phyloP scores from a whole-genome alignment of 2,113 vertebrate genomes.

The Sinocyclocheilus maitianheensis region DNA sequence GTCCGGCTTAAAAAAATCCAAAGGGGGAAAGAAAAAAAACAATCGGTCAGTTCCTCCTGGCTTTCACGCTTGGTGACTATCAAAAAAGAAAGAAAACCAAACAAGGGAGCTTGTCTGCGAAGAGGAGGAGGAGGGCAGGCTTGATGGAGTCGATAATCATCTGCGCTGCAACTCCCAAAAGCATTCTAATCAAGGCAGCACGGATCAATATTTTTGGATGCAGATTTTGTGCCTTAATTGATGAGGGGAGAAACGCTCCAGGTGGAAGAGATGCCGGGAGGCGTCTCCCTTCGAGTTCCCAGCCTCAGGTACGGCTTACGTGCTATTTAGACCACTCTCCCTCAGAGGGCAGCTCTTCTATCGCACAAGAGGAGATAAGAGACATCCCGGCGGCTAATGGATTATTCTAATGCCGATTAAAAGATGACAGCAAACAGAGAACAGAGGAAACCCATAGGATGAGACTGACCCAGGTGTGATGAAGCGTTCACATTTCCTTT shows the following conservation, averaged over 20 bases:
- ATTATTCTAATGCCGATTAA: slow-evolving; percentile 67
- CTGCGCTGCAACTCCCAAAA: slow-evolving; percentile 41
- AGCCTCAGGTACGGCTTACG: slow-evolving; percentile 75
- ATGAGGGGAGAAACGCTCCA: slow-evolving; percentile 57
- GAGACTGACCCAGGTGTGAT: slow-evolving; percentile 51
- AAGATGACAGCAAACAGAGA: slow-evolving; percentile 45
- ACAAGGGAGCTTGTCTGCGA: slow-evolving; percentile 23
- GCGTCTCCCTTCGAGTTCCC: slow-evolving; percentile 63
- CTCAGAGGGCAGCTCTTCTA: slow-evolving; percentile 69
- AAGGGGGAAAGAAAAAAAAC: not conserved
- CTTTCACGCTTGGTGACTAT: slow-evolving; percentile 28
- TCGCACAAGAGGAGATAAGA: slow-evolving; percentile 64
- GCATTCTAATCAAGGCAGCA: slow-evolving; percentile 27
- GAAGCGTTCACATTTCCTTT: slow-evolving; percentile 66
- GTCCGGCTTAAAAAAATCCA: slow-evolving; percentile 38
- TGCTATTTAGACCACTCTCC: slow-evolving; percentile 69
- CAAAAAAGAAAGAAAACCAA: slow-evolving; percentile 21
- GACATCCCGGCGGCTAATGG: slow-evolving; percentile 61
- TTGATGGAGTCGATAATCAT: slow-evolving; percentile 27
- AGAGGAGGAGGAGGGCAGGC: slow-evolving; percentile 33
- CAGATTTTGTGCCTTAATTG: slow-evolving; percentile 40
- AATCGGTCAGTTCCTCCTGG: slow-evolving; percentile 3
- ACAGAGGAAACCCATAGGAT: slow-evolving; percentile 23
- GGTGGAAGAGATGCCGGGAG: slow-evolving; percentile 73
- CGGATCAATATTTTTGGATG: slow-evolving; percentile 33